Evolutionary conservation across 2,113 vertebrate species (phyloP).

Genomic region (Seriola dumerili): DNA sequence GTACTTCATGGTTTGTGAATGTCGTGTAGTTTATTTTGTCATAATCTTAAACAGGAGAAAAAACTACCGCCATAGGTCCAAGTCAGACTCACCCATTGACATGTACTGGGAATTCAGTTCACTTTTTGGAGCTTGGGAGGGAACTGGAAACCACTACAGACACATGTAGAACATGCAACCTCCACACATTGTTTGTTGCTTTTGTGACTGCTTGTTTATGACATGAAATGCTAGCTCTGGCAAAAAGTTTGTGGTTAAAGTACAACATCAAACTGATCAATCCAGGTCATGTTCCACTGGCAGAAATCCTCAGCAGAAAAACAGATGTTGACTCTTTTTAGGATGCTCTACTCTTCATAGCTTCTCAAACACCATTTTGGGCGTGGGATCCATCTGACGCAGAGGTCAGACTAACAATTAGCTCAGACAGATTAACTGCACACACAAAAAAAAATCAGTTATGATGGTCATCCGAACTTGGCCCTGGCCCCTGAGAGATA

Average conservation of each 20-base stretch:
- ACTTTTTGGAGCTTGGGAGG: not conserved
- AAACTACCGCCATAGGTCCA: too few species aligned
- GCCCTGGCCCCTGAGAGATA: conserved; percentile 18
- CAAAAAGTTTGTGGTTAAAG: conserved; percentile 18
- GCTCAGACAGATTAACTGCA: conserved; percentile 51
- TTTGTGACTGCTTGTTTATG: conserved; percentile 15
- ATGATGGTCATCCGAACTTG: not conserved
- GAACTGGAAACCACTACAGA: not conserved
- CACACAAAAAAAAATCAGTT: conserved; percentile 2
- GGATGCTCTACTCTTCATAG: conserved; percentile 23
- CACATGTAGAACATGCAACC: conserved; percentile 10
- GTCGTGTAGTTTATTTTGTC: not conserved
- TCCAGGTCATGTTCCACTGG: not conserved
- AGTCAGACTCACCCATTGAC: conserved; percentile 18
- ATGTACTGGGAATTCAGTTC: not conserved
- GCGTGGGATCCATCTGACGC: conserved; percentile 14
- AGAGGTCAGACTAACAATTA: conserved; percentile 59
- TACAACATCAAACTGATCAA: conserved; percentile 23
- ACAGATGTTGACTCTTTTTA: conserved; percentile 14
- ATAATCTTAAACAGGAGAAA: not conserved
- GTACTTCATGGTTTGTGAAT: not conserved
- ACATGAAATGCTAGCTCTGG: not conserved
- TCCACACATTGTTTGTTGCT: conserved; percentile 3
- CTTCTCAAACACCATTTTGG: conserved; percentile 14
- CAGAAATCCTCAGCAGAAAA: not conserved